Conservation (phyloP, 2,888 invertebrate species). For the Idaea straminata region DNA sequence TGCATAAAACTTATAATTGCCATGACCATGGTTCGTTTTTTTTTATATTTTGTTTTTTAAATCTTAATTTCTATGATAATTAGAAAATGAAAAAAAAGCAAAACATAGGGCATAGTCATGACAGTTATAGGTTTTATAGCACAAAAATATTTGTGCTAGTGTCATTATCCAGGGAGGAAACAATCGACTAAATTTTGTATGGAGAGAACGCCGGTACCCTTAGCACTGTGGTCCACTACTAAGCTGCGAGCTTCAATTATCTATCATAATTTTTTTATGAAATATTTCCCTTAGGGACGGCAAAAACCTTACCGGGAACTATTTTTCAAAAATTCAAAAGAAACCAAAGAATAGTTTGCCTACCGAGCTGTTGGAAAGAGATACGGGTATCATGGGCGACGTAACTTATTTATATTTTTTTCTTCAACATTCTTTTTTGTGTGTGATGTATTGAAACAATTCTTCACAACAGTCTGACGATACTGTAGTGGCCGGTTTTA, state of each 20-base stretch:
- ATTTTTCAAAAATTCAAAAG: background rate
- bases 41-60: too few relatives aligned
- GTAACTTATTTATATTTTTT: slow-evolving; percentile 29
- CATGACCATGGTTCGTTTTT: too few relatives aligned
- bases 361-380: background rate
- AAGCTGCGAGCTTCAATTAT: background rate
- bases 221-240: too few relatives aligned
- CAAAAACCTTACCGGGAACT: background rate
- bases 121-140: too few relatives aligned
- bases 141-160: too few relatives aligned
- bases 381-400: slow-evolving; percentile 6
- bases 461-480: slow-evolving; percentile 25
- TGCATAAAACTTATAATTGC: too few relatives aligned
- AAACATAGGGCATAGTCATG: too few relatives aligned
- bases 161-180: too few relatives aligned
- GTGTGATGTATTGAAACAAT: slow-evolving; percentile 31
- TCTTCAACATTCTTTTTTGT: slow-evolving; percentile 23
- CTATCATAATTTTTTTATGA: background rate
- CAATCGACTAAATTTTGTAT: too few relatives aligned
- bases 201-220: too few relatives aligned
- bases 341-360: background rate
- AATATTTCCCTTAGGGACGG: background rate
- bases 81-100: too few relatives aligned
- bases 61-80: too few relatives aligned
- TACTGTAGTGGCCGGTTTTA: slow-evolving; percentile 6